Conservation (phyloP, 2,888 invertebrate genomes). For the Agrochola circellaris region DNA sequence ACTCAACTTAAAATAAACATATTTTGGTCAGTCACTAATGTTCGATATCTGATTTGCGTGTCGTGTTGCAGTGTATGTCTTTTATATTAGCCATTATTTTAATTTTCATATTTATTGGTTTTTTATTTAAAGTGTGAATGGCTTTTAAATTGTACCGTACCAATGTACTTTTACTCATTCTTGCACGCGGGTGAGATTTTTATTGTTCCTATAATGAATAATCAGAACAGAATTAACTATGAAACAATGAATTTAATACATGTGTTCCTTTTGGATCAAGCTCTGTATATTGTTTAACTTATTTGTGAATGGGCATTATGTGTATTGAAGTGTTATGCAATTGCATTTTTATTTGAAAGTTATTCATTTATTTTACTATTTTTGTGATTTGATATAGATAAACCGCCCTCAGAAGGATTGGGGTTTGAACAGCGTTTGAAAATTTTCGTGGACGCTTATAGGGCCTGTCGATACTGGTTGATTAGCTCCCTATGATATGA, state of each 20-base stretch:
- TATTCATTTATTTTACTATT: not conserved
- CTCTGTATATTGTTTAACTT: conserved; percentile 10
- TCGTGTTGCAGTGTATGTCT: conserved; percentile 15
- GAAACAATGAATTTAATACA: conserved; percentile 15
- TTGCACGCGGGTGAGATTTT: conserved; percentile 27
- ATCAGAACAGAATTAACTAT: conserved; percentile 14
- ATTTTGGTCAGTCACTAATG: conserved; percentile 38
- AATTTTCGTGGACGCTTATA: not conserved
- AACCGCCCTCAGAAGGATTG: not conserved
- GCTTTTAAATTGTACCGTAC: conserved; percentile 49
- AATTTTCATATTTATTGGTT: conserved; percentile 59
- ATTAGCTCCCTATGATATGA: not conserved
- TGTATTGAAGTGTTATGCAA: not conserved
- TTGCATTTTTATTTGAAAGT: conserved; percentile 19
- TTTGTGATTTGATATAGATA: not conserved
- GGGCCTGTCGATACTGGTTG: not conserved
- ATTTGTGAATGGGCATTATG: conserved; percentile 2
- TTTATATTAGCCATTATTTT: conserved; percentile 43
- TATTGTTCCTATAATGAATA: conserved; percentile 25
- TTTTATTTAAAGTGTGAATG: conserved; percentile 40
- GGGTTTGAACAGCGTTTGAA: not conserved
- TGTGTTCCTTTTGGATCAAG: conserved; percentile 24
- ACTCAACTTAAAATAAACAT: too few relatives aligned
- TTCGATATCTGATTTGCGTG: conserved; percentile 51
- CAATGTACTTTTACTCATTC: conserved; percentile 44